Base-by-base conservation (phyloP, 2,113 vertebrate genomes). In the Cephalopterus ornatus region DNA sequence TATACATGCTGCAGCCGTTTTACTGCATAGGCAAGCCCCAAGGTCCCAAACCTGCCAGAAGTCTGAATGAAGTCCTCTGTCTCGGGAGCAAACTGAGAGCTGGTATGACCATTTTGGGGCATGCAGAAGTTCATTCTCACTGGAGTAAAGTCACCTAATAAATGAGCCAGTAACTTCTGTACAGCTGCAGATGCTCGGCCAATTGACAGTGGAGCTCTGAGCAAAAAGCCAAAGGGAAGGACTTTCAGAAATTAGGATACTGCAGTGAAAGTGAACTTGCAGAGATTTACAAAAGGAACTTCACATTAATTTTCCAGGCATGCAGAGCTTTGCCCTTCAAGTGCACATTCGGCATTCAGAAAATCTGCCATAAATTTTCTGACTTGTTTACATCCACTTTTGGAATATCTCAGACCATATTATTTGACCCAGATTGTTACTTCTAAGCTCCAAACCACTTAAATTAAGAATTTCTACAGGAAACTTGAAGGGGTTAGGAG, bases 1-100 rank as follows among this genome's bases (percentile, higher is more conserved):
- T 82, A 6, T 33, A 56, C 68, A 59, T 0, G 3, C 52, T 0
- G 0, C 70, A 55, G 65, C 14, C 0, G 1, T 47, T 87, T 55
- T 5, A 75, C 27, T 44, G 93, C 6, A 47, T 7, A 24, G 81
- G 22, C 66, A 85, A 79, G 66, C 49, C 44, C 35, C 0, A 2
- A 50, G 26, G 62, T 88, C 49, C 33, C 41, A 50, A 62, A 65
- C 42, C 53, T 56, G 41, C 37, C 27, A 41, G 32, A 61, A 67
- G 27, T 15, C 52, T 65, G 58, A 91, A n/a, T 1, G 26, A 78
- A 88, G 74, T 5, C 44, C 63, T 88, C 58, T 50, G 28, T 79
- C 67, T 37, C 61, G 37, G 68, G 24, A 86, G 32, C 35, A 27
- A 37, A 27, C 35, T 16, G 32, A 55, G 42, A 71, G 79, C 50